Evolutionary conservation across 2,113 vertebrate genomes (phyloP).

Genomic region (Poeciliopsis occidentalis): DNA sequence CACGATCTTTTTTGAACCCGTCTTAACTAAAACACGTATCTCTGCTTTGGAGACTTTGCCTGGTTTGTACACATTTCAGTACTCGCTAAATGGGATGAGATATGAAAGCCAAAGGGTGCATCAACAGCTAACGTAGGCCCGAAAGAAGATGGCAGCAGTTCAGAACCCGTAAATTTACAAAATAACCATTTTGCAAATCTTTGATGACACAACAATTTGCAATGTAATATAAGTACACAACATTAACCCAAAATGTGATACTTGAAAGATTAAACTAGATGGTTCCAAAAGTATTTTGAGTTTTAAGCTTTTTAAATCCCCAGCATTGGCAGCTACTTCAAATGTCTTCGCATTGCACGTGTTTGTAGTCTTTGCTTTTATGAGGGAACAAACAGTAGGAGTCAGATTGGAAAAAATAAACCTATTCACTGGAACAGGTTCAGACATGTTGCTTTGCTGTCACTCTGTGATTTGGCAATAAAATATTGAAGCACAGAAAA

Average conservation of each 20-base stretch:
- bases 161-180: conserved; percentile 6
- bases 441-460: not conserved
- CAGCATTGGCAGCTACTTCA: not conserved
- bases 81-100: conserved; percentile 18
- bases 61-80: conserved; percentile 59
- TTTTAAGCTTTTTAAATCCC: not conserved
- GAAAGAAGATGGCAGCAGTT: conserved; percentile 24
- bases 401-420: not conserved
- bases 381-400: not conserved
- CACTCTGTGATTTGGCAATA: conserved; percentile 1
- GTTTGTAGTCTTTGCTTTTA: not conserved
- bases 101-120: conserved; percentile 55
- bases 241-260: not conserved
- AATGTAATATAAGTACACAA: not conserved
- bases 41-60: conserved; percentile 63
- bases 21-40: conserved; percentile 47
- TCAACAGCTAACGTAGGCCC: conserved; percentile 32
- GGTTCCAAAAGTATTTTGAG: not conserved
- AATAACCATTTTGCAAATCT: not conserved
- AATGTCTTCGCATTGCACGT: not conserved
- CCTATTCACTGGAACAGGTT: not conserved
- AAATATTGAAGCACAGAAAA: conserved; percentile 6
- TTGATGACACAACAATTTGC: not conserved
- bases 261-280: not conserved
- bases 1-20: conserved; percentile 44